Evolutionary conservation across 2,113 vertebrate species (phyloP).

Genomic region (Pampusana beccarii): DNA sequence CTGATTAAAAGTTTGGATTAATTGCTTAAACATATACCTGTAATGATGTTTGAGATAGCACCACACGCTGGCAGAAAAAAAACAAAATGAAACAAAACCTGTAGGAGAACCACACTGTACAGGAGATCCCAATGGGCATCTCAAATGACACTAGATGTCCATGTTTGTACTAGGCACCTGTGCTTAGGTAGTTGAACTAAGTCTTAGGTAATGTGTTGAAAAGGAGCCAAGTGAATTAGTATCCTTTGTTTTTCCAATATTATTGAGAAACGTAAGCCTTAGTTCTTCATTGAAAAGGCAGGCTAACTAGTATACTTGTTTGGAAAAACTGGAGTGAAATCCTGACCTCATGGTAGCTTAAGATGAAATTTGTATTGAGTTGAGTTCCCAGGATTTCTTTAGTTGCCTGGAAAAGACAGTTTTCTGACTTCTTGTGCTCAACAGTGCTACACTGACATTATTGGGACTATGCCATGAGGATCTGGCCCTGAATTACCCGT

Average conservation of each 20-base stretch:
- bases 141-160: not conserved
- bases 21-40: not conserved
- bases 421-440: not conserved
- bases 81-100: not conserved
- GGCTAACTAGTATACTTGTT: accelerated
- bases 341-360: not conserved
- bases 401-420: not conserved
- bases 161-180: not conserved
- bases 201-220: not conserved
- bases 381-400: not conserved
- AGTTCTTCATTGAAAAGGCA: not conserved
- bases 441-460: accelerated
- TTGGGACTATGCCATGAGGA: not conserved
- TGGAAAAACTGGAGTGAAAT: not conserved
- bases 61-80: not conserved
- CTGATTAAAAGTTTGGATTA: not conserved
- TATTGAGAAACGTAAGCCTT: not conserved
- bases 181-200: not conserved
- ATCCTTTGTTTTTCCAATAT: not conserved
- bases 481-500: slow-evolving; percentile 9
- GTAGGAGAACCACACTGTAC: not conserved
- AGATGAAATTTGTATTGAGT: not conserved
- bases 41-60: not conserved
- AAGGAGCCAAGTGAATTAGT: not conserved
- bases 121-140: not conserved